Percentiles rank a stretch among this genome's conserved stretches.
Evolutionary conservation across 2,797 vertebrate genomes (phyloP).

Genomic region (Columba guinea): DNA sequence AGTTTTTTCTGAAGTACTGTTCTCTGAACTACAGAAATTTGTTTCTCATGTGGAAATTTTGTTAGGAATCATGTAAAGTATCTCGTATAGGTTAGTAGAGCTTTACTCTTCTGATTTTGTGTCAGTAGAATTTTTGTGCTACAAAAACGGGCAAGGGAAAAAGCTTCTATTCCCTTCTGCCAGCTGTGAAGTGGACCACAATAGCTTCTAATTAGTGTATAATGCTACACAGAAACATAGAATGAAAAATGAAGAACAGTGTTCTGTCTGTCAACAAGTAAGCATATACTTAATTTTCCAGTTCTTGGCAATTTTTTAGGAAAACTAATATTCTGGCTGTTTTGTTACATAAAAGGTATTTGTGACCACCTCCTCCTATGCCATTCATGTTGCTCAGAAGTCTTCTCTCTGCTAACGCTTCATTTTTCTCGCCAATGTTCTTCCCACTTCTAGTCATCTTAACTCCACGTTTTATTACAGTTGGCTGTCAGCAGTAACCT

Average conservation of each 20-base stretch:
- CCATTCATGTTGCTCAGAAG: background rate
- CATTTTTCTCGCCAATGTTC: background rate
- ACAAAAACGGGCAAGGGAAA: background rate
- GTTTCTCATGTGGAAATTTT: background rate
- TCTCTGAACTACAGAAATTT: background rate
- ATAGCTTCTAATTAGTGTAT: background rate
- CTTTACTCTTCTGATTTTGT: background rate
- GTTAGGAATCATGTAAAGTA: background rate
- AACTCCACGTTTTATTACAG: background rate
- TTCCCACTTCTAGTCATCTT: background rate
- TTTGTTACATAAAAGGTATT: background rate
- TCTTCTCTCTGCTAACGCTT: background rate
- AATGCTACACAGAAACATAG: background rate
- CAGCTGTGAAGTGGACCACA: background rate
- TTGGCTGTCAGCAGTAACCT: conserved; percentile 14
- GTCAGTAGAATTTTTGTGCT: background rate
- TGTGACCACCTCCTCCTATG: background rate
- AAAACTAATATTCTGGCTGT: background rate
- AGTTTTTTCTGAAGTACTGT: background rate
- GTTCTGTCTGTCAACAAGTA: background rate
- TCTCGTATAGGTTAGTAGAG: background rate
- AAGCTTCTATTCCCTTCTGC: background rate
- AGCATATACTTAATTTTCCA: background rate
- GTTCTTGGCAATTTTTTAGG: background rate
- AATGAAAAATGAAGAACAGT: background rate